Percentiles rank a stretch among this genome's conserved stretches.
These are phyloP conservation scores for Epistrophe grossulariae DNA, from an alignment of 2,888 invertebrate species.

Conservation along the genomic window DNA sequence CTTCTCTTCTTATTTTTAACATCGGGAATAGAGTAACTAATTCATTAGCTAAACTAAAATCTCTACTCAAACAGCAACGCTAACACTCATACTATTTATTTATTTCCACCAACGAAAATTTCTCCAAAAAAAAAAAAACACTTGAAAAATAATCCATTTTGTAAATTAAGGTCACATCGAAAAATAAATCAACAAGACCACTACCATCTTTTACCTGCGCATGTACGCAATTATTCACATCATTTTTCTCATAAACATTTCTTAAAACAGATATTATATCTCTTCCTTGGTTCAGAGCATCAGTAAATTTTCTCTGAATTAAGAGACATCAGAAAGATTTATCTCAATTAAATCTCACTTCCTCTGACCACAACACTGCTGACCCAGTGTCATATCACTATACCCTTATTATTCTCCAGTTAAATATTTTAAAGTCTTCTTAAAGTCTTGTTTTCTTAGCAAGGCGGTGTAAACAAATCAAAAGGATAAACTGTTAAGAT, in stretches of 20 bases:
- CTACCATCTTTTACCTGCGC: not conserved
- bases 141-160: conserved; percentile 10
- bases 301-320: not conserved
- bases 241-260: not conserved
- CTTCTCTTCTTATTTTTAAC: no score
- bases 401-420: not conserved
- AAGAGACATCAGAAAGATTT: conserved; percentile 17
- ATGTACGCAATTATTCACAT: conserved; percentile 13
- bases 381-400: not conserved
- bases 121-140: not conserved
- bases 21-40: no score
- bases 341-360: conserved; percentile 29
- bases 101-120: not conserved
- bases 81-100: not conserved
- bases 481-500: not conserved
- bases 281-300: no score
- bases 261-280: not conserved
- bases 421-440: not conserved
- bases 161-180: not conserved
- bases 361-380: not conserved
- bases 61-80: not conserved
- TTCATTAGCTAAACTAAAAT: no score
- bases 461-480: not conserved
- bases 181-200: conserved; percentile 11
- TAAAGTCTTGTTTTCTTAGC: not conserved